Evolutionary conservation across 2,888 invertebrate genomes (phyloP), one percentile per base, ranked within the genome.

Genomic region (Nomada ruficornis): DNA sequence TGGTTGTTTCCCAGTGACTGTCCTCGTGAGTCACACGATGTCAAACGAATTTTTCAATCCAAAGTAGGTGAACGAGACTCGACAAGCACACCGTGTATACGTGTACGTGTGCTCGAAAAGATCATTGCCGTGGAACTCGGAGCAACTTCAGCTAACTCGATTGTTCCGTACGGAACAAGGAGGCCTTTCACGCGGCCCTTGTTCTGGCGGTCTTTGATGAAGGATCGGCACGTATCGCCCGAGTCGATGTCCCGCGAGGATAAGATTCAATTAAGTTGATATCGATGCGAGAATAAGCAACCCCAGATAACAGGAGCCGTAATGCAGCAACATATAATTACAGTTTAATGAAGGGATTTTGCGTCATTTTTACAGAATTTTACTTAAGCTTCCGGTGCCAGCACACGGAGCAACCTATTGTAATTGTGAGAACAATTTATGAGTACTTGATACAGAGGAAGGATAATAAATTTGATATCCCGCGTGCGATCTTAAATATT

Each of bases 81-180:
- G n/a, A 50, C 50, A 26, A 18, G 64, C 52, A 52, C 70, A 67
- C 54, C 59, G 69, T 57, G 65, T 64, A 67, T 73, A 64, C 29
- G 29, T 71, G 44, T 79, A 71, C 62, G 72, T 57, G 69, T 72
- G 72, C 70, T 67, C 77, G 80, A 68, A 83, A 81, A 83, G 83
- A 81, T 86, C 67, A 42, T 71, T 47, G 85, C 57, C 72, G 79
- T 50, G 77, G 60, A 79, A 77, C 84, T 80, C 80, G 64, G 50
- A 18, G 83, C 71, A 83, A 85, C 80, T 88, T 82, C 29, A 84
- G 88, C 82, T 86, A 90, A 90, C 88, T 89, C 89, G 87, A 90
- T 89, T 90, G 90, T 89, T 89, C 80, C 80, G 77, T 82, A 83
- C 73, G 84, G 77, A 88, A 89, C 89, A 89, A 89, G 87, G 89